A percentile compares a stretch with the other conserved stretches of the same genome.
Evolutionary conservation across 2,113 vertebrate species (phyloP).

Genomic region (Muscicapa adusta): DNA sequence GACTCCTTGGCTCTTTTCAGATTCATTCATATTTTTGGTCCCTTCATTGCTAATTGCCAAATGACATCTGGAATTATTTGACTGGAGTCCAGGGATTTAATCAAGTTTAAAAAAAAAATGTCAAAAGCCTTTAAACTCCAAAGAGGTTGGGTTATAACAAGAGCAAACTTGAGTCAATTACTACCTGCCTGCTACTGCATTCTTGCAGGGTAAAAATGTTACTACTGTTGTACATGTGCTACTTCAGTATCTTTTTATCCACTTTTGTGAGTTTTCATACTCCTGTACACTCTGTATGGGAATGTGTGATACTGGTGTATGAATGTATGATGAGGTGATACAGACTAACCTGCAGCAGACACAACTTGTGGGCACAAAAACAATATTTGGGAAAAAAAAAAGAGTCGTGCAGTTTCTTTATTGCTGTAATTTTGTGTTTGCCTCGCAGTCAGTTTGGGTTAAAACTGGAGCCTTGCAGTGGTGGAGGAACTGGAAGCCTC

Average conservation of each 20-base stretch:
- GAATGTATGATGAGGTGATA: neutral
- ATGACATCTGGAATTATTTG: neutral
- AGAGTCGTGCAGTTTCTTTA: neutral
- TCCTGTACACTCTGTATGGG: neutral
- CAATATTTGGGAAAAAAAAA: neutral
- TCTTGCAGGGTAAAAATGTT: neutral
- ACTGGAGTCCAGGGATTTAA: neutral
- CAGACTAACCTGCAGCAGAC: neutral
- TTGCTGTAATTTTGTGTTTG: neutral
- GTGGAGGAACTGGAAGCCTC: constrained; percentile 95
- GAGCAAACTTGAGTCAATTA: neutral
- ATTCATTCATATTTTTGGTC: constrained; percentile 2
- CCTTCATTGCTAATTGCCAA: neutral
- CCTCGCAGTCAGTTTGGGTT: constrained; percentile 92
- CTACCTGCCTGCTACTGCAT: neutral
- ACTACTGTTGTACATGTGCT: fast-evolving
- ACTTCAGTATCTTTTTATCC: neutral
- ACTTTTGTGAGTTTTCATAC: neutral
- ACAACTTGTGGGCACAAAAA: neutral
- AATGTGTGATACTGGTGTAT: neutral
- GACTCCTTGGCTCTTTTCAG: neutral
- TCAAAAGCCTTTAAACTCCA: neutral
- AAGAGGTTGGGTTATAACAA: neutral
- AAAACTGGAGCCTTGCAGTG: constrained; percentile 94
- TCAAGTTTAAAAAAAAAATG: neutral